A percentile compares a stretch with the other conserved stretches of the same genome.
phyloP scores from a whole-genome alignment of 2,797 vertebrate species.

The Anableps anableps region DNA sequence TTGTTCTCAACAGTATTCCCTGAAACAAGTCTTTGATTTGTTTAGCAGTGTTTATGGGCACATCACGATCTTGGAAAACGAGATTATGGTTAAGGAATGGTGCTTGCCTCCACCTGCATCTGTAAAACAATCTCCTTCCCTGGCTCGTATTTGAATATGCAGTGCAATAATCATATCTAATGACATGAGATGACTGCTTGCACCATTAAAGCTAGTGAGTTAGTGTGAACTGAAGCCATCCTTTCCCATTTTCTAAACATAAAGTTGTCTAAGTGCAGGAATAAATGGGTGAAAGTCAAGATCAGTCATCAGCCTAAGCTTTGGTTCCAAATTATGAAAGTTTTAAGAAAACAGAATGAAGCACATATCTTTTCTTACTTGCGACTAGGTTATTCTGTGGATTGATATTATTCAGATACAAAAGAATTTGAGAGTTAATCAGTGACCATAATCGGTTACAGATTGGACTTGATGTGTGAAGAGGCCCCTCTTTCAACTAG shows the following conservation, averaged over 20 bases:
- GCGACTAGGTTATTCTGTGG: background rate
- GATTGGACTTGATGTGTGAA: background rate
- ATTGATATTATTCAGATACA: background rate
- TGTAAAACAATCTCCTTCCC: conserved; percentile 38
- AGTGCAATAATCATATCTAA: conserved; percentile 57
- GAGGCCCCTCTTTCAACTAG: background rate
- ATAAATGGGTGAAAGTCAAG: conserved; percentile 21
- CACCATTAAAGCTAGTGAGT: conserved; percentile 36
- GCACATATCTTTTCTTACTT: background rate
- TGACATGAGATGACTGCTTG: conserved; percentile 44
- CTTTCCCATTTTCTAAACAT: conserved; percentile 55
- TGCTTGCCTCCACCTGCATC: conserved; percentile 36
- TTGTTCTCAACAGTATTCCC: conserved; percentile 27
- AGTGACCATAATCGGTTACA: background rate
- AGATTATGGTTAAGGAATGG: conserved; percentile 13
- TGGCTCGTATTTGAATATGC: conserved; percentile 38
- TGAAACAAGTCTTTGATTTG: conserved; percentile 39
- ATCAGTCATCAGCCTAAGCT: conserved; percentile 26
- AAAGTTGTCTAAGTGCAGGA: conserved; percentile 29
- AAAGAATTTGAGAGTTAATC: background rate
- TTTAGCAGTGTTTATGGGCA: conserved; percentile 37
- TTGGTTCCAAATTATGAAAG: conserved; percentile 44
- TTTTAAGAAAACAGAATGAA: background rate
- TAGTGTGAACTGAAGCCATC: conserved; percentile 41
- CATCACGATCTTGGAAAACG: conserved; percentile 34